Percentiles rank a stretch among this genome's conserved stretches.
These are phyloP conservation scores for Leptinotarsa peninsularis DNA, from an alignment of 2,888 invertebrate genomes.

Conservation along the genomic window DNA sequence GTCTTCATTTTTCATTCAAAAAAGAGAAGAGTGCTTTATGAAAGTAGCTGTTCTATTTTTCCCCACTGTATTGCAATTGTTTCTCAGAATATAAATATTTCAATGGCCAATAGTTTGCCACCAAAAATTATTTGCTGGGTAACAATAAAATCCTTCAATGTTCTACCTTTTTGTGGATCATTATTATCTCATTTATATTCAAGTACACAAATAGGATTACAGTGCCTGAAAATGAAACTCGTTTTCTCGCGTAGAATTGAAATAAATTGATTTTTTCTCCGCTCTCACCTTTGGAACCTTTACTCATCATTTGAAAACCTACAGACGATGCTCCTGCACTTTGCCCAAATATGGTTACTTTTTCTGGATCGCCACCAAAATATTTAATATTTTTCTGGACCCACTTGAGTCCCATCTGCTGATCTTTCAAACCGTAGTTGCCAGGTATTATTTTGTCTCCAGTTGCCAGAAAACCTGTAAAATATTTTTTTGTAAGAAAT, in stretches of 20 bases:
- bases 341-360: constrained; percentile 50
- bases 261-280: constrained; percentile 34
- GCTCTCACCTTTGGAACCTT: constrained; percentile 40
- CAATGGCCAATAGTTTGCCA: too few relatives aligned
- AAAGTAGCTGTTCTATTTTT: too few relatives aligned
- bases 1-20: too few relatives aligned
- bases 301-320: constrained; percentile 44
- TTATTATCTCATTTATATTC: too few relatives aligned
- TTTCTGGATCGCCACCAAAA: constrained; percentile 49
- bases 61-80: too few relatives aligned
- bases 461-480: constrained; percentile 50
- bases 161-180: too few relatives aligned
- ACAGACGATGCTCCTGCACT: constrained; percentile 49
- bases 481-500: neutral
- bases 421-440: constrained; percentile 50
- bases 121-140: too few relatives aligned
- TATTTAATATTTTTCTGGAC: constrained; percentile 45
- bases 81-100: too few relatives aligned
- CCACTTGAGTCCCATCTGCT: constrained; percentile 47
- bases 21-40: too few relatives aligned
- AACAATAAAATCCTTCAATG: too few relatives aligned
- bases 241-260: neutral
- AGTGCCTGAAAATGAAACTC: neutral
- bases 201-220: neutral
- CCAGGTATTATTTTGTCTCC: constrained; percentile 47